A percentile compares a stretch with the other conserved stretches of the same genome.
phyloP scores from a whole-genome alignment of 2,888 invertebrate genomes.

The Megalurothrips usitatus region DNA sequence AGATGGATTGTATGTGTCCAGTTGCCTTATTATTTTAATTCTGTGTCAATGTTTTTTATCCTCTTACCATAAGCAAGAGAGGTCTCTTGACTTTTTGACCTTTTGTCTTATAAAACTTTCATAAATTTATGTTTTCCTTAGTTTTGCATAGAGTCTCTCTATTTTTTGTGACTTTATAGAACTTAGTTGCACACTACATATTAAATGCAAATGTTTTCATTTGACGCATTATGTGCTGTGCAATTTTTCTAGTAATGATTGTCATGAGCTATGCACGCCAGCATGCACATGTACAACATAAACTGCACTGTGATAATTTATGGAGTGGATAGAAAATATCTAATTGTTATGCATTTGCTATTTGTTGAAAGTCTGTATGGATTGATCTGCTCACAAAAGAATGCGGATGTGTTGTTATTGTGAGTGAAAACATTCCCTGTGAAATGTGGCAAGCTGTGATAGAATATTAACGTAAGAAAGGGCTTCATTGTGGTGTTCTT shows the following conservation, averaged over 20 bases:
- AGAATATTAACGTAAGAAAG: background rate
- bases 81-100: background rate
- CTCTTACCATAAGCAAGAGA: background rate
- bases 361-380: background rate
- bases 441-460: background rate
- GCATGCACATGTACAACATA: background rate
- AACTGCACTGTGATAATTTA: background rate
- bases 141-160: background rate
- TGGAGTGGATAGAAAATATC: background rate
- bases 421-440: background rate
- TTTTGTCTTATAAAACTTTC: background rate
- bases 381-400: background rate
- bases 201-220: no score
- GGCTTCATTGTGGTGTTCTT: background rate
- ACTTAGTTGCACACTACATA: background rate
- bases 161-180: background rate
- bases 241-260: no score
- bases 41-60: no score
- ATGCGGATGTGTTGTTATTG: background rate
- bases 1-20: no score
- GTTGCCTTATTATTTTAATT: no score
- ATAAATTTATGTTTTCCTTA: background rate
- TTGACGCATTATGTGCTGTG: no score
- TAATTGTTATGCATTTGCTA: background rate
- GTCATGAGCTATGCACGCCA: background rate